Percentiles rank a stretch among this genome's conserved stretches.
Conservation (phyloP, 2,113 vertebrate species). For the Alethe castanea region DNA sequence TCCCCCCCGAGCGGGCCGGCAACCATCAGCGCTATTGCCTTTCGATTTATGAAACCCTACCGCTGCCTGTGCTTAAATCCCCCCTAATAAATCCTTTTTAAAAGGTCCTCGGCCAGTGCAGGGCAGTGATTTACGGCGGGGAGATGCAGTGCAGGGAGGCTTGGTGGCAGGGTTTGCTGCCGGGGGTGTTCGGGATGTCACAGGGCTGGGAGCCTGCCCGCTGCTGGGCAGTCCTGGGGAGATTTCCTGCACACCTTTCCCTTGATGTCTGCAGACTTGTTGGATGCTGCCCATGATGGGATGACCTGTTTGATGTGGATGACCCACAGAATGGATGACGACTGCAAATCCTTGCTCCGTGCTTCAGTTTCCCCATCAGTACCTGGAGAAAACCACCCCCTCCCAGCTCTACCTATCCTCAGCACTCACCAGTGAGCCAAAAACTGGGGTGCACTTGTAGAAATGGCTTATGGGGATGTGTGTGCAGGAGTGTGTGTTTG, state of each 20-base stretch:
- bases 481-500: rapidly evolving
- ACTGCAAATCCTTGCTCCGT: not conserved
- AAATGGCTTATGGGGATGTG: rapidly evolving
- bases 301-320: not conserved
- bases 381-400: not conserved
- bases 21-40: not conserved
- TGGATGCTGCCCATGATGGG: rapidly evolving
- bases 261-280: not conserved
- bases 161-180: not conserved
- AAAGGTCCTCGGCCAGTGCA: constrained; percentile 25
- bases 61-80: not conserved
- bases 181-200: not conserved
- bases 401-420: not conserved
- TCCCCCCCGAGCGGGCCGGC: not conserved
- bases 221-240: not conserved
- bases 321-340: rapidly evolving
- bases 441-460: not conserved
- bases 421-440: not conserved
- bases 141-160: not conserved
- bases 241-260: not conserved
- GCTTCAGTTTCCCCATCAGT: not conserved
- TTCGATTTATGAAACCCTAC: constrained; percentile 41
- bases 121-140: not conserved
- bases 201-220: rapidly evolving
- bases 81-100: constrained; percentile 42